These are phyloP conservation scores for Dolichomitus sp. DNA, from an alignment of 2,888 invertebrate species.

Conservation along the genomic window DNA sequence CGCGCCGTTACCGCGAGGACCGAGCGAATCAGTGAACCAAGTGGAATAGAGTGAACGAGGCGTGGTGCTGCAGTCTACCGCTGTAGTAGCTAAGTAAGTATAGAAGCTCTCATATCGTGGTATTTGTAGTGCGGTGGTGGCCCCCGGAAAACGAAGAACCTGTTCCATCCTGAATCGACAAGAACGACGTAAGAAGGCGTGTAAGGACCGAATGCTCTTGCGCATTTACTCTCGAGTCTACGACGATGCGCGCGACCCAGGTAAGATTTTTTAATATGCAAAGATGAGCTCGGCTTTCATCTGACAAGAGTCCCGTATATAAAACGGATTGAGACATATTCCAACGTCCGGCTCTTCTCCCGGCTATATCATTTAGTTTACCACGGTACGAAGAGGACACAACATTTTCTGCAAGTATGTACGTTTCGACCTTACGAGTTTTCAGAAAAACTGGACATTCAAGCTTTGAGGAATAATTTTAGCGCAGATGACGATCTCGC, in stretches of 20 bases:
- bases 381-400: neutral
- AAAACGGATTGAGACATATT: slow-evolving; percentile 49
- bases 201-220: slow-evolving; percentile 5
- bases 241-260: slow-evolving; percentile 5
- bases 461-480: neutral
- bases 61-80: slow-evolving; percentile 11
- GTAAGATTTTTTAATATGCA: slow-evolving; percentile 30
- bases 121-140: slow-evolving; percentile 61
- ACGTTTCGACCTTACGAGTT: neutral
- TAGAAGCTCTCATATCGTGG: slow-evolving; percentile 39
- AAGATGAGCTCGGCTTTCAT: neutral
- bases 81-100: neutral
- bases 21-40: slow-evolving; percentile 17
- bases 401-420: neutral
- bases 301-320: slow-evolving; percentile 4
- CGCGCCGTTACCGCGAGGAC: slow-evolving; percentile 31
- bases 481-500: neutral
- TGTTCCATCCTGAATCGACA: slow-evolving; percentile 71
- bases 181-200: slow-evolving; percentile 5
- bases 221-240: slow-evolving; percentile 25
- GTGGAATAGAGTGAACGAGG: slow-evolving; percentile 27
- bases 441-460: slow-evolving; percentile 5
- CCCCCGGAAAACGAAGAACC: slow-evolving; percentile 81
- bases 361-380: neutral
- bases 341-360: neutral